phyloP scores from a whole-genome alignment of 2,113 vertebrate species.

The Ploceus nigricollis region DNA sequence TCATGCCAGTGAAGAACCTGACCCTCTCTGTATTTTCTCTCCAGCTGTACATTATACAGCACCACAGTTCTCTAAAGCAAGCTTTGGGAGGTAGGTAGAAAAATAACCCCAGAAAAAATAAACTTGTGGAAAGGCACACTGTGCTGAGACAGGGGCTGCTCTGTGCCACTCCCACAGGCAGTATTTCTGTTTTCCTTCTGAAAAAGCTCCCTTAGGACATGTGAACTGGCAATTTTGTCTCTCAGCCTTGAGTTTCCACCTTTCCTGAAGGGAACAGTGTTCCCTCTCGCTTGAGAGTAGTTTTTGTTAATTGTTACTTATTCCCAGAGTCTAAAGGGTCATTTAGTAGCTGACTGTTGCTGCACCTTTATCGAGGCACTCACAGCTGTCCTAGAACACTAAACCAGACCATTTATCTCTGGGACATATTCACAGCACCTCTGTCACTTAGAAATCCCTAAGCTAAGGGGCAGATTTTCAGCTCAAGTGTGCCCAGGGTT shows the following conservation, averaged over 20 bases:
- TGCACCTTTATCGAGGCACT: rapidly evolving
- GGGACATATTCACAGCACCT: not conserved
- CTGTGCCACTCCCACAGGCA: not conserved
- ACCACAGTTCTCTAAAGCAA: not conserved
- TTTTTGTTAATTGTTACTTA: not conserved
- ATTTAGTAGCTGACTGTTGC: not conserved
- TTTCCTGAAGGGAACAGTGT: not conserved
- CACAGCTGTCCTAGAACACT: not conserved
- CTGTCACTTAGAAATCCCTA: not conserved
- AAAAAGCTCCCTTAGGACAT: not conserved
- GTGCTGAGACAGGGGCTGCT: not conserved
- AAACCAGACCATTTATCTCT: not conserved
- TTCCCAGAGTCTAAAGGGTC: not conserved
- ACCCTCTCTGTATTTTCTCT: not conserved
- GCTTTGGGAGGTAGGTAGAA: not conserved
- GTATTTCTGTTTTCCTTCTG: not conserved
- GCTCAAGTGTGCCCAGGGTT: not conserved
- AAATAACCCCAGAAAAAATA: slow-evolving; percentile 32
- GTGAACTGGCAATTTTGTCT: not conserved
- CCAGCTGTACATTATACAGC: not conserved
- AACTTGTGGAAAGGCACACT: not conserved
- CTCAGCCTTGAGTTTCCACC: not conserved
- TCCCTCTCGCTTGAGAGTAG: not conserved
- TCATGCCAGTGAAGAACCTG: not conserved
- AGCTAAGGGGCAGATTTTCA: not conserved